Conservation (phyloP, 2,113 vertebrate genomes). For the Datnioides undecimradiatus region DNA sequence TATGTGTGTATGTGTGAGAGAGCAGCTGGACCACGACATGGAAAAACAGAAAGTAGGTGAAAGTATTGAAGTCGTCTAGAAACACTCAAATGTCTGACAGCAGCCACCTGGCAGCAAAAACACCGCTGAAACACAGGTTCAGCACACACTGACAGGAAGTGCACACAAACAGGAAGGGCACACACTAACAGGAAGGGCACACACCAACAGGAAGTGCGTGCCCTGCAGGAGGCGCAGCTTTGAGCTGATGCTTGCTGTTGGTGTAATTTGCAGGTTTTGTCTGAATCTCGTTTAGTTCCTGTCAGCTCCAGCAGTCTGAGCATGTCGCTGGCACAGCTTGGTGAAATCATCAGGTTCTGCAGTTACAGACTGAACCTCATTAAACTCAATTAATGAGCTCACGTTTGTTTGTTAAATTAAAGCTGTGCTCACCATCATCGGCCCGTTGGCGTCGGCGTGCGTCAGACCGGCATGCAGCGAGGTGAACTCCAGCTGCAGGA, state of each 20-base stretch:
- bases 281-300: no score
- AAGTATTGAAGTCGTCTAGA: not conserved
- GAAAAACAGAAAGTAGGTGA: slow-evolving; percentile 2
- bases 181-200: not conserved
- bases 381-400: no score
- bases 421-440: slow-evolving; percentile 63
- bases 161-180: not conserved
- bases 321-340: no score
- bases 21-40: not conserved
- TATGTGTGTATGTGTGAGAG: not conserved
- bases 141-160: not conserved
- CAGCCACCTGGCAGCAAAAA: not conserved
- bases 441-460: slow-evolving; percentile 52
- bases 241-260: no score
- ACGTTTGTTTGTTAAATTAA: not conserved
- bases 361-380: no score
- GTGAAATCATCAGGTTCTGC: no score
- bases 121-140: not conserved
- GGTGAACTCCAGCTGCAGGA: slow-evolving; percentile 76
- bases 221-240: no score
- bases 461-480: slow-evolving; percentile 70
- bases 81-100: not conserved
- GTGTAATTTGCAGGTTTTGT: no score
- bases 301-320: no score
- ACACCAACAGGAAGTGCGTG: not conserved